These are phyloP conservation scores for Intoshia linei DNA, from an alignment of 1,140 invertebrate genomes.

Conservation along the genomic window DNA sequence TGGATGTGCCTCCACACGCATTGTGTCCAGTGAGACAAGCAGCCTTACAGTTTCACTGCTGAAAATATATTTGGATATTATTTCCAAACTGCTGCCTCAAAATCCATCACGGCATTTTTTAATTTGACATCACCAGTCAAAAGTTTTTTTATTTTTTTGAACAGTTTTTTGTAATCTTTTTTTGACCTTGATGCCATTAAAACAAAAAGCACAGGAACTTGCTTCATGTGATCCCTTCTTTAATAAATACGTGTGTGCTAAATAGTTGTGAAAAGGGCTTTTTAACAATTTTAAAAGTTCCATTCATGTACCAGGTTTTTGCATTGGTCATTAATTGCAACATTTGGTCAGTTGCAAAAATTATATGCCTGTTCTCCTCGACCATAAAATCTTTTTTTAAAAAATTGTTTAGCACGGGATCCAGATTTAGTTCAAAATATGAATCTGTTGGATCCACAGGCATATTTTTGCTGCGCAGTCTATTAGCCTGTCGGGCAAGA, in stretches of 20 bases:
- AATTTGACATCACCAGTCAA: too few relatives aligned
- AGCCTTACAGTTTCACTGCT: neutral
- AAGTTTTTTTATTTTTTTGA: too few relatives aligned
- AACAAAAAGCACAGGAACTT: conserved; percentile 6
- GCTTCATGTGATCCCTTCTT: conserved; percentile 4
- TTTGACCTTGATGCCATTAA: too few relatives aligned
- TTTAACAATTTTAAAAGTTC: conserved; percentile 6
- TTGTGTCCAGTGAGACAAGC: conserved; percentile 6
- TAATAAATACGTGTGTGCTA: conserved; percentile 4
- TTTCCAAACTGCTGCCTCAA: conserved; percentile 2
- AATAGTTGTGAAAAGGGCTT: conserved; percentile 5
- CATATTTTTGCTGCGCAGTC: too few relatives aligned
- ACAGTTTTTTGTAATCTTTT: too few relatives aligned
- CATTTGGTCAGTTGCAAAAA: conserved; percentile 4
- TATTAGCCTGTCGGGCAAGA: too few relatives aligned
- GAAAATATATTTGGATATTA: neutral
- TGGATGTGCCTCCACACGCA: conserved; percentile 4
- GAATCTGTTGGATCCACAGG: too few relatives aligned
- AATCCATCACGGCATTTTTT: conserved; percentile 1
- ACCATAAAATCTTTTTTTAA: neutral
- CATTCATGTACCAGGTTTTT: conserved; percentile 6
- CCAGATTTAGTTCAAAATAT: too few relatives aligned
- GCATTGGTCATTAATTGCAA: conserved; percentile 2
- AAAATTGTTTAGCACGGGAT: conserved; percentile 1
- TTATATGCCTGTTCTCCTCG: neutral